Percentiles rank a stretch among this genome's conserved stretches.
Evolutionary conservation across 1,140 invertebrate genomes (phyloP).

Genomic region (Meloidogyne chitwoodi): DNA sequence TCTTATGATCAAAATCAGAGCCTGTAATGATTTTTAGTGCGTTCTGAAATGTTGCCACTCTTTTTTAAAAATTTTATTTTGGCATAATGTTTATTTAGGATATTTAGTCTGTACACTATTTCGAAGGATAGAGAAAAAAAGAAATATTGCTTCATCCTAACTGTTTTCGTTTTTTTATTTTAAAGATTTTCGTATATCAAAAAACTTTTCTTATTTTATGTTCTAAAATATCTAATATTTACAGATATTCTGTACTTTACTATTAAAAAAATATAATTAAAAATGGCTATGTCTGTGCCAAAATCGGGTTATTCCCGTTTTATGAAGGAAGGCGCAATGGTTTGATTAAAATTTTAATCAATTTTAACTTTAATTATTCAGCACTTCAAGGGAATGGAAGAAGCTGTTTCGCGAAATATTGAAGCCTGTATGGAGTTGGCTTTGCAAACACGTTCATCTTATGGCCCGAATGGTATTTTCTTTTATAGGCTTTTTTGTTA

Average conservation of each 20-base stretch:
- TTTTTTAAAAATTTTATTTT: no score
- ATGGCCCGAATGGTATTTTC: slow-evolving; percentile 76
- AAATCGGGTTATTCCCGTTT: slow-evolving; percentile 57
- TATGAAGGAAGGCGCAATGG: slow-evolving; percentile 59
- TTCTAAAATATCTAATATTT: no score
- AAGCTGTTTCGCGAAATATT: slow-evolving; percentile 92
- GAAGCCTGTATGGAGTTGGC: slow-evolving; percentile 90
- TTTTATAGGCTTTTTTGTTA: not conserved
- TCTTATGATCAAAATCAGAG: no score
- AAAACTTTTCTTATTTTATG: no score
- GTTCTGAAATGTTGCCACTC: no score
- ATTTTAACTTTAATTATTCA: slow-evolving; percentile 62
- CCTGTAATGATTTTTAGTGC: no score
- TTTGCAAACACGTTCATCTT: slow-evolving; percentile 83
- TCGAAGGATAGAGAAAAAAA: no score
- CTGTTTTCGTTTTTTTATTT: no score
- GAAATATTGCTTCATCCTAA: no score
- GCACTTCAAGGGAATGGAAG: slow-evolving; percentile 92
- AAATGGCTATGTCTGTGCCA: slow-evolving; percentile 55
- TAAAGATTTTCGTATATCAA: no score
- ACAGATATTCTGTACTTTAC: not conserved
- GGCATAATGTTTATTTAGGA: no score
- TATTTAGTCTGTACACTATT: no score
- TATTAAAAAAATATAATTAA: not conserved
- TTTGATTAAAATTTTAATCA: slow-evolving; percentile 10